Conservation (phyloP, 2,113 vertebrate genomes). For the Daubentonia madagascariensis region DNA sequence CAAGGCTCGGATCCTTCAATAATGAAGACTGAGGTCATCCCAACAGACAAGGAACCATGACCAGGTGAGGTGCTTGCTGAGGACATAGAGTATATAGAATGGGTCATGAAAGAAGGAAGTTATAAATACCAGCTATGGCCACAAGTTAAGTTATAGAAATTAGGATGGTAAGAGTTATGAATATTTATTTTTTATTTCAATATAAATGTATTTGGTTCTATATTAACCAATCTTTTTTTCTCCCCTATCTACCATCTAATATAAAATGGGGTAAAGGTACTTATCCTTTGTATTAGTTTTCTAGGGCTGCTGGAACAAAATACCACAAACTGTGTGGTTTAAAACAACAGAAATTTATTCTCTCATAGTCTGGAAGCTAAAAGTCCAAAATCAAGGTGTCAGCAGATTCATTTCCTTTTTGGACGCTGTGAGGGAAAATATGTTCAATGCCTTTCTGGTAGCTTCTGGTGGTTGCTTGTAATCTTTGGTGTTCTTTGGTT, state of each 20-base stretch:
- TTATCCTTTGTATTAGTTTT: neutral
- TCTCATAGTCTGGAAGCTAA: neutral
- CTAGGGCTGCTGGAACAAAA: neutral
- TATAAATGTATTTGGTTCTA: neutral
- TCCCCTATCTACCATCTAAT: neutral
- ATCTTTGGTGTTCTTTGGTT: neutral
- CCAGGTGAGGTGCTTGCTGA: neutral
- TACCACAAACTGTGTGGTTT: neutral
- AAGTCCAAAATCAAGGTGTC: neutral
- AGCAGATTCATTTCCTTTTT: neutral
- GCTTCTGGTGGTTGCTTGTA: neutral
- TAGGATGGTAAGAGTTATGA: neutral
- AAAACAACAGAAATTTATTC: neutral
- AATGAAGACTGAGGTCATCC: neutral
- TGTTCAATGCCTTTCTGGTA: neutral
- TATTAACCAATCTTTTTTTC: neutral
- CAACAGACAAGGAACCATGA: neutral
- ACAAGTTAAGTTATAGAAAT: neutral
- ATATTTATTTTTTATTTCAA: neutral
- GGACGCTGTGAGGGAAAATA: neutral
- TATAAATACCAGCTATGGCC: neutral
- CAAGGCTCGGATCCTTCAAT: neutral
- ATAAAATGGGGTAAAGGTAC: neutral
- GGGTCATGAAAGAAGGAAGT: neutral
- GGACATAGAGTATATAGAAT: neutral